Percentiles rank a stretch among this genome's conserved stretches.
Evolutionary conservation across 2,113 vertebrate species (phyloP).

Genomic region (Trogon surrucura): DNA sequence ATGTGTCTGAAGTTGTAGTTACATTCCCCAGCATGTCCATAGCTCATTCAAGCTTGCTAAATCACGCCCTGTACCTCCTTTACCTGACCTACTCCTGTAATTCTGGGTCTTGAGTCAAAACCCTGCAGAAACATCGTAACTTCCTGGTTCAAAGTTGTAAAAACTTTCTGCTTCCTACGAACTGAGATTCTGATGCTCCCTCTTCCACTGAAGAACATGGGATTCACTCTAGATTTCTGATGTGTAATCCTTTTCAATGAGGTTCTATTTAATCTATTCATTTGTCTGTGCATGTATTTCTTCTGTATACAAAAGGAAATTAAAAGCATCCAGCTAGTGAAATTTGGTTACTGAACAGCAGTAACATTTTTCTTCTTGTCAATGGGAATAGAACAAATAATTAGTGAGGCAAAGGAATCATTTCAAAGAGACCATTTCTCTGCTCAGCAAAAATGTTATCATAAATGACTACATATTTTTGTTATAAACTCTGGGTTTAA

Average conservation of each 20-base stretch:
- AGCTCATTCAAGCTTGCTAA: neutral
- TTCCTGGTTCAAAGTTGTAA: neutral
- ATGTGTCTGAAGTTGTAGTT: neutral
- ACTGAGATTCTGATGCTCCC: neutral
- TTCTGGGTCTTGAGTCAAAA: neutral
- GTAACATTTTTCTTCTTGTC: neutral
- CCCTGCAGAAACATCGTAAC: neutral
- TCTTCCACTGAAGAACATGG: neutral
- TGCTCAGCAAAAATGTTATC: conserved; percentile 3
- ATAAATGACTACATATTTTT: neutral
- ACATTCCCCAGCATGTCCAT: neutral
- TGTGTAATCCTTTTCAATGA: neutral
- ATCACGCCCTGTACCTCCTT: neutral
- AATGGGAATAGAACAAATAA: conserved; percentile 28
- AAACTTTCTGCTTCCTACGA: neutral
- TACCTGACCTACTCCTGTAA: neutral
- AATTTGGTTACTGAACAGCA: conserved; percentile 25
- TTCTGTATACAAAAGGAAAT: conserved; percentile 14
- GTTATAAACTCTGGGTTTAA: neutral
- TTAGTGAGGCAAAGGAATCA: conserved; percentile 25
- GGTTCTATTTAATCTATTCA: neutral
- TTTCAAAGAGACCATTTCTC: neutral
- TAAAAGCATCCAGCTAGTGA: conserved; percentile 10
- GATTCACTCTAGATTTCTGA: neutral
- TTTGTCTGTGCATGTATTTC: neutral